Conservation (phyloP, 2,797 vertebrate genomes). For the Cyclura pinguis region DNA sequence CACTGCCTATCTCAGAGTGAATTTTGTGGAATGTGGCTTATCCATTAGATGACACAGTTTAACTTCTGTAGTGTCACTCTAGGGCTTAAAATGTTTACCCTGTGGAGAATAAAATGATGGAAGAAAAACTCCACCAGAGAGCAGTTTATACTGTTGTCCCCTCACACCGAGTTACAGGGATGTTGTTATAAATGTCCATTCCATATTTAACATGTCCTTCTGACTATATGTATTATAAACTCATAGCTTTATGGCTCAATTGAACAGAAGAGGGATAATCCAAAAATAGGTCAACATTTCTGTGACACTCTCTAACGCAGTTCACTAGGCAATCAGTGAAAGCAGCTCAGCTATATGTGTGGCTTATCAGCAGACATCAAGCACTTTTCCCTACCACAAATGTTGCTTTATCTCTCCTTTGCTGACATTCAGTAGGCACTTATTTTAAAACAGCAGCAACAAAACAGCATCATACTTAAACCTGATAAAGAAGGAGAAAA, state of each 20-base stretch:
- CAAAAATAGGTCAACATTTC: neutral
- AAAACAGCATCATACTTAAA: too few species aligned
- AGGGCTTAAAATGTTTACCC: too few species aligned
- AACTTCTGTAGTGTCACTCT: neutral
- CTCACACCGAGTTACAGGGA: too few species aligned
- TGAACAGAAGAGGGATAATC: too few species aligned
- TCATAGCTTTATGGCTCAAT: too few species aligned
- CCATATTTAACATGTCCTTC: too few species aligned
- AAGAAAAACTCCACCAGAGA: neutral
- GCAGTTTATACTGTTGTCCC: neutral
- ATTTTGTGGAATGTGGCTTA: too few species aligned
- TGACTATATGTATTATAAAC: neutral
- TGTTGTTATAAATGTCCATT: too few species aligned
- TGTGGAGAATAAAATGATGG: neutral
- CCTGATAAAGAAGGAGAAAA: too few species aligned
- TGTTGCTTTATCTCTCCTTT: neutral
- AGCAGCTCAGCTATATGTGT: neutral
- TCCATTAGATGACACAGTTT: neutral
- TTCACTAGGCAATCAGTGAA: too few species aligned
- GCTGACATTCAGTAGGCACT: neutral
- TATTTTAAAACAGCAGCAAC: too few species aligned
- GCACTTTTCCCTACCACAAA: slow-evolving; percentile 6
- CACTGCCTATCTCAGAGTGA: too few species aligned
- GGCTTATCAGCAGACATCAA: neutral
- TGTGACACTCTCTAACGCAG: neutral